These are phyloP conservation scores for Ondatra zibethicus DNA, from an alignment of 2,113 vertebrate species.

Conservation along the genomic window DNA sequence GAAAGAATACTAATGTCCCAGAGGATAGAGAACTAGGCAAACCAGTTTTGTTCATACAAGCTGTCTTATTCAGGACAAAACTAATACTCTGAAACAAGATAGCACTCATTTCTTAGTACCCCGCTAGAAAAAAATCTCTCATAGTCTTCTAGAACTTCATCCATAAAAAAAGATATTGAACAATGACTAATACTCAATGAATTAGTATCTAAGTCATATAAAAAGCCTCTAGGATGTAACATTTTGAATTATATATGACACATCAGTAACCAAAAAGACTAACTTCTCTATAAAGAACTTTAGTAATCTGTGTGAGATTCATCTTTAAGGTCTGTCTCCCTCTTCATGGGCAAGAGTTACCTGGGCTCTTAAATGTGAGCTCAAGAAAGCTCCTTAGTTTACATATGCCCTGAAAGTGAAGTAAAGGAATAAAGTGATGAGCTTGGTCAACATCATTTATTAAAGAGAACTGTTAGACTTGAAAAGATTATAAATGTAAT, in stretches of 20 bases:
- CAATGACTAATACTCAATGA: slow-evolving; percentile 82
- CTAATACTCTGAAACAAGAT: slow-evolving; percentile 57
- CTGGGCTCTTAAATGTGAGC: slow-evolving; percentile 32
- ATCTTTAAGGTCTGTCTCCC: neutral
- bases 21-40: slow-evolving; percentile 75
- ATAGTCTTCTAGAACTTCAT: slow-evolving; percentile 76
- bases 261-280: slow-evolving; percentile 1
- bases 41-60: slow-evolving; percentile 77
- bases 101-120: slow-evolving; percentile 75
- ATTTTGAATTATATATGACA: slow-evolving; percentile 40
- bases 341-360: neutral
- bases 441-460: neutral
- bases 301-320: neutral
- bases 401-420: slow-evolving; percentile 1
- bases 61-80: slow-evolving; percentile 71
- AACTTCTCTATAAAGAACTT: slow-evolving; percentile 59
- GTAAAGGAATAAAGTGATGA: neutral
- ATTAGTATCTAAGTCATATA: slow-evolving; percentile 29
- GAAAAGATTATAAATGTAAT: slow-evolving; percentile 50
- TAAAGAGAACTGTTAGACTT: slow-evolving; percentile 25
- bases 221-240: slow-evolving; percentile 16
- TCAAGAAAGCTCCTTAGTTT: neutral
- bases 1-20: slow-evolving; percentile 83
- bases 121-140: slow-evolving; percentile 67
- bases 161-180: slow-evolving; percentile 80